A percentile compares a stretch with the other conserved stretches of the same genome.
phyloP scores from a whole-genome alignment of 2,113 vertebrate genomes.

The Narcine bancroftii region DNA sequence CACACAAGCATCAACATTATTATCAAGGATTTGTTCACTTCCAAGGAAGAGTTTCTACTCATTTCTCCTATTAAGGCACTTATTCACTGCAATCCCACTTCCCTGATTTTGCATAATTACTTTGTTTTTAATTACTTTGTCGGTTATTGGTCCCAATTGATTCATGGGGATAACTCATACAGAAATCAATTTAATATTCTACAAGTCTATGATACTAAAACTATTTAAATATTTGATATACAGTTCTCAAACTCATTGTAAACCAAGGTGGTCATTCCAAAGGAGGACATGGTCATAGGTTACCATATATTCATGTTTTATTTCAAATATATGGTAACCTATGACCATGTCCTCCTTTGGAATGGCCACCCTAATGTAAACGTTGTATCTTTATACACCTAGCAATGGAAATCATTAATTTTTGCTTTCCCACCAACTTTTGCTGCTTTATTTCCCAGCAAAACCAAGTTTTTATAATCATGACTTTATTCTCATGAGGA shows the following conservation, averaged over 20 bases:
- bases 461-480: not conserved
- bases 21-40: not conserved
- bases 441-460: not conserved
- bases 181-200: not conserved
- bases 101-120: not conserved
- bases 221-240: not conserved
- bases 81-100: not conserved
- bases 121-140: constrained; percentile 7
- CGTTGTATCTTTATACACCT: not conserved
- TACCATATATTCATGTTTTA: no score
- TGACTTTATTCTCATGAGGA: not conserved
- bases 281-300: no score
- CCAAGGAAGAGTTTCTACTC: no score
- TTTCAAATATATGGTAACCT: no score
- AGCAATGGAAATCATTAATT: not conserved
- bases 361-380: no score
- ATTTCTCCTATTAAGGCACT: not conserved
- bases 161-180: not conserved
- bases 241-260: not conserved
- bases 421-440: not conserved
- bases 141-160: not conserved
- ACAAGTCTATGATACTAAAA: not conserved
- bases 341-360: no score
- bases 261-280: no score
- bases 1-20: not conserved